These are phyloP conservation scores for Odocoileus hemionus DNA, from an alignment of 2,113 vertebrate genomes.

Conservation along the genomic window DNA sequence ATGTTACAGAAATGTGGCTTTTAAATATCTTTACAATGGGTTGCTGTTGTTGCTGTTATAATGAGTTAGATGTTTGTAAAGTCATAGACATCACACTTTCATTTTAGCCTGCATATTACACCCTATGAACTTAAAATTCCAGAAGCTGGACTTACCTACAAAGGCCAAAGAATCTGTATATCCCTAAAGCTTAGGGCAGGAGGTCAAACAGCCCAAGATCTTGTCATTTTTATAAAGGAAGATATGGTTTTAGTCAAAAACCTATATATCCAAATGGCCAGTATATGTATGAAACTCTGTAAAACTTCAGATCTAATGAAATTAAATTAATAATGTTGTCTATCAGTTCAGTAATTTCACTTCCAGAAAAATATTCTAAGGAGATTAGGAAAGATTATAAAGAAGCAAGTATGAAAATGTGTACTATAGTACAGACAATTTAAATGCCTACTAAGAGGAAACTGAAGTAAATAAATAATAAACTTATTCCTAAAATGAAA, in stretches of 20 bases:
- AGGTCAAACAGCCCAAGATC: neutral
- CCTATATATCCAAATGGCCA: neutral
- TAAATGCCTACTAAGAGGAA: neutral
- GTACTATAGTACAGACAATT: neutral
- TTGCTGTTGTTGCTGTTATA: neutral
- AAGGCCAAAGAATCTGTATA: constrained; percentile 25
- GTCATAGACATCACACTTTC: neutral
- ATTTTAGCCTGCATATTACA: neutral
- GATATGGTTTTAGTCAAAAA: neutral
- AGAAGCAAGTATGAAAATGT: neutral
- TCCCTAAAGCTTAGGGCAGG: neutral
- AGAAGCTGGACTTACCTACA: neutral
- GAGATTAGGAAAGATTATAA: neutral
- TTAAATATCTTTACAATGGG: constrained; percentile 21
- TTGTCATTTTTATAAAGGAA: neutral
- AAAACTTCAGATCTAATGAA: neutral
- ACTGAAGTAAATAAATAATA: neutral
- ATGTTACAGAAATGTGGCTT: neutral
- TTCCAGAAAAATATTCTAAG: neutral
- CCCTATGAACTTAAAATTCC: constrained; percentile 5
- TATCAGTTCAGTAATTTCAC: neutral
- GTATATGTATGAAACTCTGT: neutral
- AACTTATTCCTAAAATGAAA: neutral
- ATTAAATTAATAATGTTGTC: neutral
- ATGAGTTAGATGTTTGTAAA: constrained; percentile 4